Base-by-base conservation (phyloP, 2,888 invertebrate genomes). In the Diogma glabrata region DNA sequence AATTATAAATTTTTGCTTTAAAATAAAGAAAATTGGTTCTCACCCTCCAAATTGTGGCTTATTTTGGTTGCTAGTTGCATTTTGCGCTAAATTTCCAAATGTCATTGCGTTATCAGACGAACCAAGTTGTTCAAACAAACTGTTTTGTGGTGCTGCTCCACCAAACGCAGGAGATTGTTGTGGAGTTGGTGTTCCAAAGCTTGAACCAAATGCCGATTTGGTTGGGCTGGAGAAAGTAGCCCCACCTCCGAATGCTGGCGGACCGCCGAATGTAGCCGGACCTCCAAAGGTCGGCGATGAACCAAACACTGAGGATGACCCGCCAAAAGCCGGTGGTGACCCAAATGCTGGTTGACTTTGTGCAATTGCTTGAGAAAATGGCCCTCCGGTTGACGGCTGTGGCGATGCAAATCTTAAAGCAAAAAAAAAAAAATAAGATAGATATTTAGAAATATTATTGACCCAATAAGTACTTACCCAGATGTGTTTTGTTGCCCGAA, bases 21-120 rank as follows among this genome's bases (percentile, higher is more conserved):
- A n/a, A n/a, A n/a, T n/a, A n/a, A n/a, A n/a, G n/a, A n/a, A n/a
- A n/a, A n/a, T n/a, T n/a, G n/a, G n/a, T n/a, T n/a, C n/a, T n/a
- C n/a, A n/a, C n/a, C 69, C 69, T 55, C 69, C 69, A 56, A 67
- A 70, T n/a, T 62, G 57, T 3, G 67, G 61, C 48, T 69, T 68
- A 28, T 63, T 63, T 14, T 61, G 57, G 54, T 63, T 63, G 3
- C 59, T 38, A 50, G 61, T 65, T 4, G 64, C 61, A 26, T 61
- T 63, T 47, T 69, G 67, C 5, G 70, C 69, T 47, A 70, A 59
- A 56, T 69, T 70, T 0, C 69, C 69, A 57, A 70, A 70, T 1
- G 69, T 65, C 1, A 65, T 63, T 2, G 64, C 57, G 23, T 67
- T 67, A 9, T 46, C 46, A 3, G 65, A 61, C 3, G 68, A 61